Percentiles rank a stretch among this genome's conserved stretches.
phyloP scores from a whole-genome alignment of 1,140 invertebrate species.

The Choristoneura fumiferana region DNA sequence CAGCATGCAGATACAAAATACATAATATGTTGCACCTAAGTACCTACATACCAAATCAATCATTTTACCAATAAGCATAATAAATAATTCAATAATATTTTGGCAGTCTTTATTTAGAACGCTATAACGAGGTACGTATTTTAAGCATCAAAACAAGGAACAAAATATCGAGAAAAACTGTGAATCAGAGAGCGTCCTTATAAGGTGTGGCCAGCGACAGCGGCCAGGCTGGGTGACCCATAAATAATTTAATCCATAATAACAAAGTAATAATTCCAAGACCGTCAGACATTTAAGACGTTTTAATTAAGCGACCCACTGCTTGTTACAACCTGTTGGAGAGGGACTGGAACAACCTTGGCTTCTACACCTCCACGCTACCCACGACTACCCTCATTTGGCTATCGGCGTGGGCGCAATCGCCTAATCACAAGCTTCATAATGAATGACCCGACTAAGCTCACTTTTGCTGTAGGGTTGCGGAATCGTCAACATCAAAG shows the following conservation, averaged over 20 bases:
- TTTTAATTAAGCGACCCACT: conserved; percentile 72
- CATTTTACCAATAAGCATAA: no score
- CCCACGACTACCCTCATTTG: conserved; percentile 76
- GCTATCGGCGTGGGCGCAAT: conserved; percentile 68
- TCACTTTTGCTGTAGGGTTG: conserved; percentile 64
- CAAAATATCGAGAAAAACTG: neutral
- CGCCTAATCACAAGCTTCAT: conserved; percentile 64
- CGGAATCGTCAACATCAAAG: conserved; percentile 56
- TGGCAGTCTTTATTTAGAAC: no score
- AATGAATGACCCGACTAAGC: conserved; percentile 67
- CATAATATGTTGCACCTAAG: no score
- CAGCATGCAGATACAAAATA: no score
- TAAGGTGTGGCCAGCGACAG: conserved; percentile 9
- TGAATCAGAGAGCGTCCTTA: conserved; percentile 3
- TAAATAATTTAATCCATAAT: conserved; percentile 28
- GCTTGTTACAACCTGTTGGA: conserved; percentile 52
- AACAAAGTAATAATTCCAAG: conserved; percentile 42
- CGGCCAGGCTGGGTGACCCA: conserved; percentile 22
- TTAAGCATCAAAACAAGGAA: no score
- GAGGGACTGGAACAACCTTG: conserved; percentile 70
- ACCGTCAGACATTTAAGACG: conserved; percentile 43
- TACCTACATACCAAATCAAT: no score
- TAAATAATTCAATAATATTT: no score
- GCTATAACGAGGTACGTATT: no score
- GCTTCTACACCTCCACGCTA: conserved; percentile 69